Evolutionary conservation across 2,888 invertebrate species (phyloP).

Genomic region (Orthosia gracilis): DNA sequence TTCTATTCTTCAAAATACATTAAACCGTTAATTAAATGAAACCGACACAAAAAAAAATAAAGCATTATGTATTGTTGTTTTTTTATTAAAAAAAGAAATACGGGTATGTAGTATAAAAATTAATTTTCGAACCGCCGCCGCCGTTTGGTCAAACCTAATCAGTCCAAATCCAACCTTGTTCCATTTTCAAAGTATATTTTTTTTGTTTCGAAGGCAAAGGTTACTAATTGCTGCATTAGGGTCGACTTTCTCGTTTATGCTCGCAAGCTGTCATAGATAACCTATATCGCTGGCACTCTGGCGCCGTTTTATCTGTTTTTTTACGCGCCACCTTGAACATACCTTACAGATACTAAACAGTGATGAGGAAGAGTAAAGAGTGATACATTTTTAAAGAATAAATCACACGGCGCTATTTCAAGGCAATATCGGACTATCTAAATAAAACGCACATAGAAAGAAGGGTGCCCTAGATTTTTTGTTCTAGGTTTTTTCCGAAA

Average conservation of each 20-base stretch:
- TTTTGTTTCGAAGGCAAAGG: conserved; percentile 28
- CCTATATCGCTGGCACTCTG: conserved; percentile 29
- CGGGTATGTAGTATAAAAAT: background rate
- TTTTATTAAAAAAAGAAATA: background rate
- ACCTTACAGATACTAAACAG: conserved; percentile 59
- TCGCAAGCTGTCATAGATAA: conserved; percentile 45
- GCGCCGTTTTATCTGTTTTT: conserved; percentile 46
- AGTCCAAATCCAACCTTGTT: background rate
- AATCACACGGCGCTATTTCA: conserved; percentile 66
- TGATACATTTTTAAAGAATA: conserved; percentile 66
- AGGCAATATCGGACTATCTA: conserved; percentile 49
- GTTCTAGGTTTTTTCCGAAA: conserved; percentile 34
- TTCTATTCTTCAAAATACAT: conserved; percentile 27
- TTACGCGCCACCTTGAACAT: conserved; percentile 53
- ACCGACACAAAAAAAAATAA: background rate
- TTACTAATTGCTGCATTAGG: conserved; percentile 47
- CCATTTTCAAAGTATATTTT: conserved; percentile 15
- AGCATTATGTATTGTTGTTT: background rate
- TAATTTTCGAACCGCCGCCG: background rate
- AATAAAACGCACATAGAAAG: conserved; percentile 36
- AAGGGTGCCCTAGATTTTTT: conserved; percentile 54
- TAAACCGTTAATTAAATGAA: conserved; percentile 18
- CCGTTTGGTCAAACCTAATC: background rate
- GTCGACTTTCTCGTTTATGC: conserved; percentile 24
- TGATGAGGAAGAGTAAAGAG: conserved; percentile 66